phyloP scores from a whole-genome alignment of 2,888 invertebrate genomes.

The Aleiodes leptofemur region DNA sequence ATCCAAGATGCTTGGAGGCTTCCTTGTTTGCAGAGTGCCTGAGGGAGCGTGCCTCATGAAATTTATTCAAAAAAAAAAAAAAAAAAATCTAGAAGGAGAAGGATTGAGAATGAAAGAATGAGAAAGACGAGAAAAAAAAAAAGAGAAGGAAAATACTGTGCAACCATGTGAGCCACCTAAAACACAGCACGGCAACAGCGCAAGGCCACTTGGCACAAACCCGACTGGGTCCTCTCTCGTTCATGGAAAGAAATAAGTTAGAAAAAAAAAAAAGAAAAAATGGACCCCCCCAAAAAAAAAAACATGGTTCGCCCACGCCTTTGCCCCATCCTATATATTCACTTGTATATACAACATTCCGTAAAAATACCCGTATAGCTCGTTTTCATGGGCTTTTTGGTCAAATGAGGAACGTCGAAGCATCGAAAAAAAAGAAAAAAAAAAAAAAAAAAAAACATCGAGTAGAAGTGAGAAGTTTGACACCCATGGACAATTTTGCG shows the following conservation, averaged over 20 bases:
- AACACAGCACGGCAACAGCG: slow-evolving; percentile 65
- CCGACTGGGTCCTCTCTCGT: slow-evolving; percentile 59
- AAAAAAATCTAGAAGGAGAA: slow-evolving; percentile 46
- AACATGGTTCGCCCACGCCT: slow-evolving; percentile 31
- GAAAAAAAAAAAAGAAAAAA: slow-evolving; percentile 37
- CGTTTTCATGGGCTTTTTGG: slow-evolving; percentile 21
- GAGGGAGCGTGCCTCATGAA: slow-evolving; percentile 57
- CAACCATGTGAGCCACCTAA: slow-evolving; percentile 49
- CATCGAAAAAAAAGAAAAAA: no score
- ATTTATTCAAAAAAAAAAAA: slow-evolving; percentile 68
- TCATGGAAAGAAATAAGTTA: slow-evolving; percentile 53
- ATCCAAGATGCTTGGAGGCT: slow-evolving; percentile 17
- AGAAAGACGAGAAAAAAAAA: slow-evolving; percentile 34
- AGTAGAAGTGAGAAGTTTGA: slow-evolving; percentile 49
- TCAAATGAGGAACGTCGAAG: slow-evolving; percentile 38
- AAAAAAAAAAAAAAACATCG: no score
- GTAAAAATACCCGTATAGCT: slow-evolving; percentile 25
- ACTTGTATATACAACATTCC: slow-evolving; percentile 18
- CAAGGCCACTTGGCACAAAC: slow-evolving; percentile 58
- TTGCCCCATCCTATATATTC: slow-evolving; percentile 37
- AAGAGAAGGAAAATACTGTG: slow-evolving; percentile 52
- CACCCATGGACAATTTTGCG: slow-evolving; percentile 48
- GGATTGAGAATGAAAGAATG: slow-evolving; percentile 46
- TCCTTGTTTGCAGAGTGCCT: slow-evolving; percentile 40
- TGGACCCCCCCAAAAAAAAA: slow-evolving; percentile 2